Percentiles rank a stretch among this genome's conserved stretches.
phyloP scores from a whole-genome alignment of 2,113 vertebrate genomes.

The Agapornis roseicollis region DNA sequence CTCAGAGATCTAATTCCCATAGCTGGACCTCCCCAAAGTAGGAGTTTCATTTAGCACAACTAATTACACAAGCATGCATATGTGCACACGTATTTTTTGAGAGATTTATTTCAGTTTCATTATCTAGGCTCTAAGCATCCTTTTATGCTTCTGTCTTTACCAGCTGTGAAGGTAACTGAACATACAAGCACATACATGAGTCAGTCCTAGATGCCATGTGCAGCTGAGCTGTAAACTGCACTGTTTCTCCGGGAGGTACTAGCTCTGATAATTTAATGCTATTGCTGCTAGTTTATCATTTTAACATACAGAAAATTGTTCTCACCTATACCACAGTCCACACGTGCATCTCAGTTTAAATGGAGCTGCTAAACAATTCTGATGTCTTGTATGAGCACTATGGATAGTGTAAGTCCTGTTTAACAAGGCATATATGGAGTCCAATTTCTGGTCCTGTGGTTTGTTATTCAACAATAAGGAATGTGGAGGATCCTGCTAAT shows the following conservation, averaged over 20 bases:
- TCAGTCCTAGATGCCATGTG: not conserved
- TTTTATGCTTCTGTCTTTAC: not conserved
- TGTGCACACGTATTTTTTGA: accelerated
- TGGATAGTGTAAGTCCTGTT: not conserved
- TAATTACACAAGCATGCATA: not conserved
- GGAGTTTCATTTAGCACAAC: not conserved
- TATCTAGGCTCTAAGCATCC: not conserved
- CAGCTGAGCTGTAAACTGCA: not conserved
- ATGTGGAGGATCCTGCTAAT: not conserved
- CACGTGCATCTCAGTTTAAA: not conserved
- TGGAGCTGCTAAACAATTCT: not conserved
- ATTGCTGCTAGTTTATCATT: not conserved
- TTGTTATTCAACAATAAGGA: not conserved
- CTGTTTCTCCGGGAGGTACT: not conserved
- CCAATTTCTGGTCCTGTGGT: not conserved
- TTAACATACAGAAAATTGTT: not conserved
- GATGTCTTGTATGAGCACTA: not conserved
- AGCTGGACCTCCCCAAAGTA: not conserved
- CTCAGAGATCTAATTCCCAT: not conserved
- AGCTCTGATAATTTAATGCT: not conserved
- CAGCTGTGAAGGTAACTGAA: not conserved
- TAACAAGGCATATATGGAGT: not conserved
- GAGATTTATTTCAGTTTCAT: not conserved
- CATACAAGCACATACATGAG: not conserved
- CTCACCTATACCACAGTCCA: not conserved